These are phyloP conservation scores for Acromyrmex heyeri DNA, from an alignment of 1,140 invertebrate genomes.

Conservation along the genomic window DNA sequence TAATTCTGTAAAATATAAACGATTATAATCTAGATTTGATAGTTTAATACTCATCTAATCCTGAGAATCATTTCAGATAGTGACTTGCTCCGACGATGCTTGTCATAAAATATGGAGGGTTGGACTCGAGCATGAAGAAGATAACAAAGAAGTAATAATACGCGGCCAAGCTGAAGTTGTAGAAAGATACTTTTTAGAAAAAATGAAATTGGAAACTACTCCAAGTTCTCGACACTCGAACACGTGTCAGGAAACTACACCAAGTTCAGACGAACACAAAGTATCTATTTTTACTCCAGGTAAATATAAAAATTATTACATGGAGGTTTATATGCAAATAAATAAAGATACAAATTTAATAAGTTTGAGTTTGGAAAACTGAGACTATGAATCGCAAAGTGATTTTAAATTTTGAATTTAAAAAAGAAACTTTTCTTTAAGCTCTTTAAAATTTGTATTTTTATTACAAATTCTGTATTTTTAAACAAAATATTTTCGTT, in stretches of 20 bases:
- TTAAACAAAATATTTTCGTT: constrained; percentile 6
- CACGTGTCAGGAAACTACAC: constrained; percentile 70
- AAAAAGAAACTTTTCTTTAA: neutral
- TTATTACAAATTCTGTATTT: neutral
- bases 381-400: neutral
- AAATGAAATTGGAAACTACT: constrained; percentile 76
- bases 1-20: neutral
- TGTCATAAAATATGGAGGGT: constrained; percentile 92
- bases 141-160: constrained; percentile 85
- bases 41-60: neutral
- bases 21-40: constrained; percentile 24
- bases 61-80: constrained; percentile 85
- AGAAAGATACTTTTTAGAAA: constrained; percentile 60
- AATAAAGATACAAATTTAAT: neutral
- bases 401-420: neutral
- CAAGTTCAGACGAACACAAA: constrained; percentile 68
- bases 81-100: constrained; percentile 94
- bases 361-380: neutral
- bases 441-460: neutral
- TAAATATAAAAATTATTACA: constrained; percentile 18
- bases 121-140: constrained; percentile 86
- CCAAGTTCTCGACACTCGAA: constrained; percentile 72
- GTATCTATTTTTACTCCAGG: constrained; percentile 59
- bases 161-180: constrained; percentile 87
- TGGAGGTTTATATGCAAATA: neutral